These are phyloP conservation scores for Lophura nycthemera DNA, from an alignment of 2,113 vertebrate genomes.

Conservation along the genomic window DNA sequence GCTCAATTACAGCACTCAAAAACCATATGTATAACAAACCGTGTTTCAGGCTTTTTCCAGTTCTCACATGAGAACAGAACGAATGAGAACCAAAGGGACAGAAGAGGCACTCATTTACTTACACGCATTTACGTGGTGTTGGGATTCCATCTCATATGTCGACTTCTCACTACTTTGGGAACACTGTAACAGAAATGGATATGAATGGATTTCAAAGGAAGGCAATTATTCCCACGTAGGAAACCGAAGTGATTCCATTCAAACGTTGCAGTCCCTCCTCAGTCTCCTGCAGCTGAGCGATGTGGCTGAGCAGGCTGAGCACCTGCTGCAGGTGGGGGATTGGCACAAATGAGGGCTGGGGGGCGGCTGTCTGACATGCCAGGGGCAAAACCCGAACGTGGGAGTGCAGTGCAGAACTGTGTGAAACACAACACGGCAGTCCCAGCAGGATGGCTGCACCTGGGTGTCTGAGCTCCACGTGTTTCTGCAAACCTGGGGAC, in stretches of 20 bases:
- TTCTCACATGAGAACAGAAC: background rate
- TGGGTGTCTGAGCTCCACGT: background rate
- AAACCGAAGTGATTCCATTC: background rate
- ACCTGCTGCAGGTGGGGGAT: background rate
- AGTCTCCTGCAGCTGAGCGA: background rate
- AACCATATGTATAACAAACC: background rate
- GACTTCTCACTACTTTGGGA: background rate
- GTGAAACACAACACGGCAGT: rapidly evolving
- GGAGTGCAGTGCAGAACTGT: background rate
- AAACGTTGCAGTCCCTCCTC: background rate
- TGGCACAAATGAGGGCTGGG: background rate
- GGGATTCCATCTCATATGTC: background rate
- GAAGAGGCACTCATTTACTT: background rate
- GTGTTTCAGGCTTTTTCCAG: background rate
- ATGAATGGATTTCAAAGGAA: conserved; percentile 5
- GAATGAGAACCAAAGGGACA: background rate
- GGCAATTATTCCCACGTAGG: background rate
- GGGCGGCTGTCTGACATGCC: background rate
- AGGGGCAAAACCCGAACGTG: background rate
- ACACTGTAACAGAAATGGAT: background rate
- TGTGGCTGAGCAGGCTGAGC: background rate
- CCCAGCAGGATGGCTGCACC: background rate
- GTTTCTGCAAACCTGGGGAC: background rate
- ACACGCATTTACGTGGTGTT: background rate
- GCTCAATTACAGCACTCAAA: background rate